A percentile compares a stretch with the other conserved stretches of the same genome.
Evolutionary conservation across 2,797 vertebrate genomes (phyloP).

Genomic region (Phataginus tricuspis): DNA sequence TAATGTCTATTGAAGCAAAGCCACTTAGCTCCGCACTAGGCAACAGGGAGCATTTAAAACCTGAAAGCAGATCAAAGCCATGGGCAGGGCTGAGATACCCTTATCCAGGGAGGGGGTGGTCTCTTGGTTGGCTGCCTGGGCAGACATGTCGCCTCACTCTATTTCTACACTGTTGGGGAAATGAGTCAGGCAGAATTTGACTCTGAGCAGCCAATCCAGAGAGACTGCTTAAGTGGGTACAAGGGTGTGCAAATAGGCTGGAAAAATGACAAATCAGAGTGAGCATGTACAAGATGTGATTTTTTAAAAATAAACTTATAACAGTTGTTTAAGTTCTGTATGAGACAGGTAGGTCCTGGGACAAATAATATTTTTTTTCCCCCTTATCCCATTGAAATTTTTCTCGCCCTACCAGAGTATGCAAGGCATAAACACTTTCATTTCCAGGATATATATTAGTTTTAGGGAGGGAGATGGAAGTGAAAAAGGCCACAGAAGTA

Average conservation of each 20-base stretch:
- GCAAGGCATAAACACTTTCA: not conserved
- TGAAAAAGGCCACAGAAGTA: not conserved
- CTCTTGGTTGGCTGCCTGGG: constrained; percentile 49
- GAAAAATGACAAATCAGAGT: constrained; percentile 64
- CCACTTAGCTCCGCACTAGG: constrained; percentile 75
- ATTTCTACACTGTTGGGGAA: constrained; percentile 58
- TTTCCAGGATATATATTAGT: constrained; percentile 13
- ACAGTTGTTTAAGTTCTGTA: constrained; percentile 69
- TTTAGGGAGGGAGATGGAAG: not conserved
- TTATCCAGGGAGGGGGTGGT: not conserved
- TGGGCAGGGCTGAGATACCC: constrained; percentile 60
- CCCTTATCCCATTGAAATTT: not conserved
- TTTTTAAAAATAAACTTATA: constrained; percentile 59
- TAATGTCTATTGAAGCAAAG: constrained; percentile 87
- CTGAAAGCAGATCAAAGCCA: constrained; percentile 81
- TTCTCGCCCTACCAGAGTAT: not conserved
- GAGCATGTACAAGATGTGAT: not conserved
- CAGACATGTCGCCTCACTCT: constrained; percentile 16
- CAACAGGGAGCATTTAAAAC: constrained; percentile 84
- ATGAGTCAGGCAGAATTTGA: constrained; percentile 21
- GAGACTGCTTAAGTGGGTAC: constrained; percentile 40
- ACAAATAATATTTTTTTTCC: not conserved
- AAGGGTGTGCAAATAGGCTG: constrained; percentile 60
- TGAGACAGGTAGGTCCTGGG: not conserved
- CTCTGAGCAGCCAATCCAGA: constrained; percentile 5